Percentiles rank a stretch among this genome's conserved stretches.
Evolutionary conservation across 2,113 vertebrate species (phyloP).

Genomic region (Polypterus senegalus): DNA sequence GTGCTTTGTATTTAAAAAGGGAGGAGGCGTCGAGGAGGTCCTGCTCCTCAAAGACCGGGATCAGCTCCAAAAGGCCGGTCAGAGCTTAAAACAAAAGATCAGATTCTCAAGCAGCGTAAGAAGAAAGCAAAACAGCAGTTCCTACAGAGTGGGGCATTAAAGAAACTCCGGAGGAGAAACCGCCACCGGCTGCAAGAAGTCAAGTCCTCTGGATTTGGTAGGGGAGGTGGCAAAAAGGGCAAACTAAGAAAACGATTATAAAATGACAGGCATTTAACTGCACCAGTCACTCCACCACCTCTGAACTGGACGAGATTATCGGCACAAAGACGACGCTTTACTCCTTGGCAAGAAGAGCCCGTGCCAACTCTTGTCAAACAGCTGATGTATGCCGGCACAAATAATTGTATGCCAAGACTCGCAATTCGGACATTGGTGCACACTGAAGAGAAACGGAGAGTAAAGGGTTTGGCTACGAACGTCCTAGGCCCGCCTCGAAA

Average conservation of each 20-base stretch:
- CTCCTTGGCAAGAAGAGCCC: not conserved
- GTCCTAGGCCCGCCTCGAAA: no score
- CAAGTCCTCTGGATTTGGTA: conserved; percentile 69
- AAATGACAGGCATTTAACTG: conserved; percentile 9
- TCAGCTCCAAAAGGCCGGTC: conserved; percentile 40
- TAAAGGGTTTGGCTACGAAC: no score
- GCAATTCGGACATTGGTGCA: no score
- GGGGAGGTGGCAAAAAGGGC: conserved; percentile 60
- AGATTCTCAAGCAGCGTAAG: conserved; percentile 82
- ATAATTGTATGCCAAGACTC: no score
- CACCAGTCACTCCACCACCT: no score
- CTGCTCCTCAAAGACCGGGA: conserved; percentile 10
- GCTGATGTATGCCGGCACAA: no score
- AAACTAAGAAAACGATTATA: conserved; percentile 75
- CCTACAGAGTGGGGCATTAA: conserved; percentile 72
- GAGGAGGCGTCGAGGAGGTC: not conserved
- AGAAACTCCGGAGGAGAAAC: conserved; percentile 52
- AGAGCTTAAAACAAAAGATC: conserved; percentile 70
- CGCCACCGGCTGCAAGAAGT: conserved; percentile 54
- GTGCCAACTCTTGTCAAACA: not conserved
- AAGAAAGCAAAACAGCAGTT: conserved; percentile 64
- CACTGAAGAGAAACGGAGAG: no score
- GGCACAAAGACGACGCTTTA: no score
- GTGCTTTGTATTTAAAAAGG: conserved; percentile 21
- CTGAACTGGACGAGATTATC: no score